These are phyloP conservation scores for Neria commutata DNA, from an alignment of 2,888 invertebrate genomes.

Conservation along the genomic window DNA sequence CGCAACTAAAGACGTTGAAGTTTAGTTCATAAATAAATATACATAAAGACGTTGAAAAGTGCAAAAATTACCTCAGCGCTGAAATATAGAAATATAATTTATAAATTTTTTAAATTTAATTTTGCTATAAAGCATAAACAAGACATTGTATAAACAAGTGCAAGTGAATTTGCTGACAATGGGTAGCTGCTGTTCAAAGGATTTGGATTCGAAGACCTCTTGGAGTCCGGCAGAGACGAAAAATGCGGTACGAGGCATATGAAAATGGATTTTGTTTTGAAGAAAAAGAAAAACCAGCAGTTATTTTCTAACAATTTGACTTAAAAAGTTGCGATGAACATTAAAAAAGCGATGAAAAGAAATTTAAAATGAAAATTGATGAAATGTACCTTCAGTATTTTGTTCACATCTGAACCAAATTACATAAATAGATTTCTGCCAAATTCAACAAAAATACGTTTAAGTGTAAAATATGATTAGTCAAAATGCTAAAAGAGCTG, in stretches of 20 bases:
- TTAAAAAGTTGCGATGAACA: no score
- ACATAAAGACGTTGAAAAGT: neutral
- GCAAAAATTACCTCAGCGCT: neutral
- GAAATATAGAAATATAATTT: neutral
- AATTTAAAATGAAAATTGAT: neutral
- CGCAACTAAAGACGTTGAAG: neutral
- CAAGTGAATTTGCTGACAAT: conserved; percentile 31
- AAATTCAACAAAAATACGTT: no score
- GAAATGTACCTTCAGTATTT: no score
- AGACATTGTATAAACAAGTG: no score
- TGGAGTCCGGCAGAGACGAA: conserved; percentile 54
- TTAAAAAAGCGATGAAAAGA: neutral
- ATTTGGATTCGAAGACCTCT: conserved; percentile 51
- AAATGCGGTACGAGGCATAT: conserved; percentile 43
- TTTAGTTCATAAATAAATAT: neutral
- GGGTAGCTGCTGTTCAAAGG: conserved; percentile 53
- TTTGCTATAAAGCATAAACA: neutral
- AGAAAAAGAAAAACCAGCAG: no score
- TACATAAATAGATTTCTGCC: no score
- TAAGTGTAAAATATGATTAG: no score
- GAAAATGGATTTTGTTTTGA: neutral
- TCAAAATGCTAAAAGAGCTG: no score
- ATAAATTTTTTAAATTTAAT: no score
- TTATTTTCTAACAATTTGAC: no score
- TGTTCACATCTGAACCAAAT: no score